Conservation (phyloP, 1,140 invertebrate genomes). For the Meloidogyne floridensis region DNA sequence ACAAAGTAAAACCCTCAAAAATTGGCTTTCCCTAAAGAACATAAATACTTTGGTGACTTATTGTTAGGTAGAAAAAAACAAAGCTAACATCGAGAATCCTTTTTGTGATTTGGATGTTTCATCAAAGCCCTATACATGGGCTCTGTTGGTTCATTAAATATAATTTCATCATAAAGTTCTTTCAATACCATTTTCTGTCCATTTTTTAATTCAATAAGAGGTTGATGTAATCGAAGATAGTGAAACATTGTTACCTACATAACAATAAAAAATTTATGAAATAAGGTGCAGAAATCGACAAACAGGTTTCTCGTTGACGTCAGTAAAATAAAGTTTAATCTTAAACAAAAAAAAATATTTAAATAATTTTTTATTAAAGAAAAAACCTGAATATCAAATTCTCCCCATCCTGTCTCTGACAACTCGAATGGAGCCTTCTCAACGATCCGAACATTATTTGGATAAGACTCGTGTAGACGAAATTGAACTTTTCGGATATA, state of each 20-base stretch:
- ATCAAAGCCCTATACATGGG: slow-evolving; percentile 86
- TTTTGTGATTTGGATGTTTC: slow-evolving; percentile 36
- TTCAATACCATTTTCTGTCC: slow-evolving; percentile 82
- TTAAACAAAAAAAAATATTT: slow-evolving; percentile 21
- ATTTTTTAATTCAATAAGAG: slow-evolving; percentile 67
- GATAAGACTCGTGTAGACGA: slow-evolving; percentile 94
- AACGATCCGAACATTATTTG: slow-evolving; percentile 82
- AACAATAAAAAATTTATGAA: not conserved
- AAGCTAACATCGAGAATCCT: slow-evolving; percentile 28
- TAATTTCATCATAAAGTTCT: slow-evolving; percentile 88
- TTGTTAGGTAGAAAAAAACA: not conserved
- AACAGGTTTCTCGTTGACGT: slow-evolving; percentile 91
- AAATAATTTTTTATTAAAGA: not conserved
- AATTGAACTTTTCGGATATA: slow-evolving; percentile 75
- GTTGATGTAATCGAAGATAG: slow-evolving; percentile 87
- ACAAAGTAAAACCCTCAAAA: not conserved
- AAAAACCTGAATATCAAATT: slow-evolving; percentile 86
- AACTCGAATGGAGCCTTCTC: slow-evolving; percentile 95
- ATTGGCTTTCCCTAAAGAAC: not conserved
- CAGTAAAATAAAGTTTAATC: slow-evolving; percentile 96
- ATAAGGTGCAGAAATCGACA: slow-evolving; percentile 65
- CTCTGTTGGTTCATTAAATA: slow-evolving; percentile 87
- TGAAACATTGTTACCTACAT: slow-evolving; percentile 90
- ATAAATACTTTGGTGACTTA: too few relatives aligned
- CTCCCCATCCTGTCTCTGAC: slow-evolving; percentile 98